These are phyloP conservation scores for Amblyjoppa proteus DNA, from an alignment of 2,888 invertebrate genomes.

Conservation along the genomic window DNA sequence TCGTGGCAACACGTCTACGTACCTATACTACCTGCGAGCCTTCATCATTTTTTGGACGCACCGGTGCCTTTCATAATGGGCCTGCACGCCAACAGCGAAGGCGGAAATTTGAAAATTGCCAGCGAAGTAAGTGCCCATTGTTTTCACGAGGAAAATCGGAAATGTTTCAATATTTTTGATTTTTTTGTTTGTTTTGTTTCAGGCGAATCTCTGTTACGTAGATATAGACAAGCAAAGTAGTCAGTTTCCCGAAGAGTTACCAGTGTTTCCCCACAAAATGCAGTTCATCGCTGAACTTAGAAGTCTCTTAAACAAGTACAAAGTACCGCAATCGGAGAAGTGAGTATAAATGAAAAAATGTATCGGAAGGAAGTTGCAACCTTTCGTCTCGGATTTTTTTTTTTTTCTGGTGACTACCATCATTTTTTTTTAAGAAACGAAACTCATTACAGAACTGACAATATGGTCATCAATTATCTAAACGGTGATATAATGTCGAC, in stretches of 20 bases:
- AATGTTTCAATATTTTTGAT: background rate
- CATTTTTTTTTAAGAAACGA: slow-evolving; percentile 29
- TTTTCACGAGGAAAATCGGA: background rate
- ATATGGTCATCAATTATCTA: slow-evolving; percentile 83
- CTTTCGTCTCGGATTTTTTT: background rate
- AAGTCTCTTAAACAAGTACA: slow-evolving; percentile 88
- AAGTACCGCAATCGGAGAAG: slow-evolving; percentile 83
- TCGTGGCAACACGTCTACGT: slow-evolving; percentile 99
- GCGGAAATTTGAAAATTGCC: slow-evolving; percentile 84
- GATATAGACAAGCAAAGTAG: slow-evolving; percentile 97
- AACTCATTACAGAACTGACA: slow-evolving; percentile 80
- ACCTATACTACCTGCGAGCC: slow-evolving; percentile 97
- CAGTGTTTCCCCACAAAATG: slow-evolving; percentile 95
- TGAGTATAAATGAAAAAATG: slow-evolving; percentile 74
- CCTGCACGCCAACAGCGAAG: slow-evolving; percentile 86
- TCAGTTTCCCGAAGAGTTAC: slow-evolving; percentile 98
- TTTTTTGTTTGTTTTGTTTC: slow-evolving; percentile 78
- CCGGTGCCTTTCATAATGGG: slow-evolving; percentile 99
- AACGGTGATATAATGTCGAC: slow-evolving; percentile 91
- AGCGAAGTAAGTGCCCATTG: slow-evolving; percentile 82
- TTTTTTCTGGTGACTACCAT: background rate
- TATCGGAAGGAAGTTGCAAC: background rate
- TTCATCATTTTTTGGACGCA: slow-evolving; percentile 98
- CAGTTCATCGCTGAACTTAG: slow-evolving; percentile 94
- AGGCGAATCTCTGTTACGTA: slow-evolving; percentile 97